Evolutionary conservation across 2,113 vertebrate genomes (phyloP).

Genomic region (Festucalex cinctus): DNA sequence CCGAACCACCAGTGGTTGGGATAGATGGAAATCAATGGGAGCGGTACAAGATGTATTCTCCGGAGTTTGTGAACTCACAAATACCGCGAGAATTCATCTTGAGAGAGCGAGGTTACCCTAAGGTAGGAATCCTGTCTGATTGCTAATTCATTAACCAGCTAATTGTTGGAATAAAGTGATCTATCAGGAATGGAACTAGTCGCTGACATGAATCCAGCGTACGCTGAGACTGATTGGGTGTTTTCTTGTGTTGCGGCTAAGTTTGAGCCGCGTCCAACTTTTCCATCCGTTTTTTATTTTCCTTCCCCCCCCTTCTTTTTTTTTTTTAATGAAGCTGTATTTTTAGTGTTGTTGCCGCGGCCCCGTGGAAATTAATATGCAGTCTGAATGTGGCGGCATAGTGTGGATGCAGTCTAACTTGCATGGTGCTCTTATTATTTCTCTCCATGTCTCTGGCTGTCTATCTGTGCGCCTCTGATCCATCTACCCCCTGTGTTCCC

Average conservation of each 20-base stretch:
- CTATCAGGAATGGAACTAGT: background rate
- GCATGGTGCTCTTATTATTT: constrained; percentile 24
- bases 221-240: background rate
- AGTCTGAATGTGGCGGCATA: constrained; percentile 12
- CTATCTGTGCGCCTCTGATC: constrained; percentile 42
- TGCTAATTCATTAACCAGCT: background rate
- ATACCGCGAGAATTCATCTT: too few species aligned
- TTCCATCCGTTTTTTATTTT: background rate
- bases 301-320: background rate
- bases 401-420: constrained; percentile 16
- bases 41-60: too few species aligned
- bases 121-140: background rate
- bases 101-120: too few species aligned
- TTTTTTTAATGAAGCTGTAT: constrained; percentile 7
- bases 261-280: constrained; percentile 4
- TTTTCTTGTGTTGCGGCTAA: background rate
- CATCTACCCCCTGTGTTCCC: constrained; percentile 51
- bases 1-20: too few species aligned
- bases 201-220: background rate
- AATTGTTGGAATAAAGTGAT: background rate
- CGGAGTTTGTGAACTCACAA: too few species aligned
- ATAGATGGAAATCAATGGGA: too few species aligned
- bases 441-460: constrained; percentile 12
- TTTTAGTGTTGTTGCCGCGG: background rate
- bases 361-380: constrained; percentile 8